These are phyloP conservation scores for Ceyx melanurus DNA, from an alignment of 2,113 vertebrate genomes.

Conservation along the genomic window DNA sequence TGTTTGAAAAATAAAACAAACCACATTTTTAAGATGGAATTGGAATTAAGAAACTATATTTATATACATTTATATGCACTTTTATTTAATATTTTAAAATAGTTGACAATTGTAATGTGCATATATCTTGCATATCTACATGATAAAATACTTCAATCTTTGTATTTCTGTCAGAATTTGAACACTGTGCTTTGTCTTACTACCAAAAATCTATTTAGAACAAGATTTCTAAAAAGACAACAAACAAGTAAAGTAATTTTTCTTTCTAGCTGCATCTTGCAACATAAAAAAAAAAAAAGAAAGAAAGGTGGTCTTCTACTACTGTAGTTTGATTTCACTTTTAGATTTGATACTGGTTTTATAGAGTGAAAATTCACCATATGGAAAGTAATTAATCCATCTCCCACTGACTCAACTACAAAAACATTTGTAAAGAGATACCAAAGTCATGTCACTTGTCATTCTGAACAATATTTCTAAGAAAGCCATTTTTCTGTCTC, in stretches of 20 bases:
- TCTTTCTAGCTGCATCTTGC: not conserved
- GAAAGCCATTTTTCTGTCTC: slow-evolving; percentile 27
- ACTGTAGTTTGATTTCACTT: not conserved
- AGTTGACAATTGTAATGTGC: too few species aligned
- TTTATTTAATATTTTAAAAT: too few species aligned
- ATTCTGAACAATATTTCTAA: slow-evolving; percentile 6
- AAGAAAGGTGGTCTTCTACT: not conserved
- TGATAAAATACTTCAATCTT: not conserved
- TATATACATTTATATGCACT: too few species aligned
- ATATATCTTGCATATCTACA: not conserved
- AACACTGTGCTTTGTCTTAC: not conserved
- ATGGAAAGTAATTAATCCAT: not conserved
- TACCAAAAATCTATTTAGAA: not conserved
- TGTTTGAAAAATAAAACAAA: not conserved
- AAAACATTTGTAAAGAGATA: not conserved
- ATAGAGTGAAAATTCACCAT: not conserved
- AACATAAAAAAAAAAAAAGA: not conserved
- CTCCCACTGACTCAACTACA: not conserved
- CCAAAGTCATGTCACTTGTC: not conserved
- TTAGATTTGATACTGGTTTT: not conserved
- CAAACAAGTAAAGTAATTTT: not conserved
- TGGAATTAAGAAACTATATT: not conserved
- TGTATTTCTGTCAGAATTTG: not conserved
- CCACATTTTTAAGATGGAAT: not conserved
- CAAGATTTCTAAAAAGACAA: not conserved